Base-by-base conservation (phyloP, 53 echinoderm and acorn worm genomes). In the Stichopus horrens region DNA sequence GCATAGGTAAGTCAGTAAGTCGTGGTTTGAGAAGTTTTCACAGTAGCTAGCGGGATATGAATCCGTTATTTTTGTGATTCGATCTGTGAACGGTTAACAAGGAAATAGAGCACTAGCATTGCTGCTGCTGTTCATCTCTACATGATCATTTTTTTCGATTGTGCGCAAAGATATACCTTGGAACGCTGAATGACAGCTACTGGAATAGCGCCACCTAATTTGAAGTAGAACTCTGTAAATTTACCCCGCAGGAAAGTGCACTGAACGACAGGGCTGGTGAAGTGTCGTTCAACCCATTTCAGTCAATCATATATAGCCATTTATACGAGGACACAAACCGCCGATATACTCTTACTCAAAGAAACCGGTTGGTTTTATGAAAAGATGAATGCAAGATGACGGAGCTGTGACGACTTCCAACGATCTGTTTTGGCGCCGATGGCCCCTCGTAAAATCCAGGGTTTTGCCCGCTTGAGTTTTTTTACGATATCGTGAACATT, bases 311-410 rank as follows among this genome's bases (percentile, higher is more conserved):
- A 81, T 81, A 81, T 55, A 21, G 81, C 81, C 81, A 57, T 81
- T 81, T 81, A 81, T 57, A 81, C 22, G 57, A 58, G 55, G 57
- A 81, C 81, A 81, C 81, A 57, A 81, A 81, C 81, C 81, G 57
- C 57, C 58, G 81, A 81, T 81, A 81, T 81, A 81, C 21, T 81
- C 81, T 56, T 21, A 57, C 81, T 81, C 81, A 81, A 81, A 81
- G 81, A 81, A 81, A 81, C 81, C 81, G 81, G 81, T 81, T 81
- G 57, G 22, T 81, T 81, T 81, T 81, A 81, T 81, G 81, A 81
- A 81, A 81, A 81, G 81, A 81, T 81, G 81, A 81, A 81, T 81
- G 57, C 81, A 58, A 81, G 20, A 55, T 81, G 81, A 81, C 57
- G 81, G 57, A 21, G 37, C 16, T 58, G 58, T 57, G 81, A 81